Evolutionary conservation across 1,140 invertebrate genomes (phyloP).

Genomic region (Zaprionus davidi): DNA sequence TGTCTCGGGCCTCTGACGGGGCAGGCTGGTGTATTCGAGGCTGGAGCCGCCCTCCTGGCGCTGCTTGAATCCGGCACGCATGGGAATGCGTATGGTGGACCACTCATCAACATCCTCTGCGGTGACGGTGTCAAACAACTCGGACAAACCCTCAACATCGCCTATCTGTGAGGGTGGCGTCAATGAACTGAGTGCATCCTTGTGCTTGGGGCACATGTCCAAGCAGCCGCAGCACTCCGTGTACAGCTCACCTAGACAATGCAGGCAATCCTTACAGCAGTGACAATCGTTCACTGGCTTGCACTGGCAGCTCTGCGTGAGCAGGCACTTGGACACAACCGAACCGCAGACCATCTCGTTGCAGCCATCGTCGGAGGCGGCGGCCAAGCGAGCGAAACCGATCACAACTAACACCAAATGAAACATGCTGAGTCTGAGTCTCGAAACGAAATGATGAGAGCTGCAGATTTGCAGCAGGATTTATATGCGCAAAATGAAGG

Average conservation of each 20-base stretch:
- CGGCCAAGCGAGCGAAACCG: neutral
- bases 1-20: conserved; percentile 84
- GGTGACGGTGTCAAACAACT: conserved; percentile 93
- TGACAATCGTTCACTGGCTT: conserved; percentile 93
- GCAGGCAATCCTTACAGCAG: conserved; percentile 96
- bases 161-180: conserved; percentile 94
- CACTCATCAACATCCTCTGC: conserved; percentile 91
- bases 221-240: conserved; percentile 97
- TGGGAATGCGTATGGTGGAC: conserved; percentile 90
- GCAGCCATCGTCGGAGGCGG: conserved; percentile 64
- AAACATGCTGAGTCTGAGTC: conserved; percentile 30
- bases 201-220: conserved; percentile 94
- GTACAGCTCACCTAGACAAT: conserved; percentile 94
- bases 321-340: conserved; percentile 97
- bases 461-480: conserved; percentile 1
- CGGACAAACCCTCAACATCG: conserved; percentile 92
- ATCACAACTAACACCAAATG: conserved; percentile 21
- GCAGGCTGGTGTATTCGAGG: conserved; percentile 86
- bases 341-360: conserved; percentile 85
- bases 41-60: conserved; percentile 46
- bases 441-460: conserved; percentile 35
- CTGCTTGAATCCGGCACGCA: conserved; percentile 59
- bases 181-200: conserved; percentile 88
- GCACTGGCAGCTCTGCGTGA: conserved; percentile 97
- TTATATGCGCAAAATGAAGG: conserved; percentile 27